Evolutionary conservation across 2,113 vertebrate species (phyloP).

Genomic region (Glareola pratincola): DNA sequence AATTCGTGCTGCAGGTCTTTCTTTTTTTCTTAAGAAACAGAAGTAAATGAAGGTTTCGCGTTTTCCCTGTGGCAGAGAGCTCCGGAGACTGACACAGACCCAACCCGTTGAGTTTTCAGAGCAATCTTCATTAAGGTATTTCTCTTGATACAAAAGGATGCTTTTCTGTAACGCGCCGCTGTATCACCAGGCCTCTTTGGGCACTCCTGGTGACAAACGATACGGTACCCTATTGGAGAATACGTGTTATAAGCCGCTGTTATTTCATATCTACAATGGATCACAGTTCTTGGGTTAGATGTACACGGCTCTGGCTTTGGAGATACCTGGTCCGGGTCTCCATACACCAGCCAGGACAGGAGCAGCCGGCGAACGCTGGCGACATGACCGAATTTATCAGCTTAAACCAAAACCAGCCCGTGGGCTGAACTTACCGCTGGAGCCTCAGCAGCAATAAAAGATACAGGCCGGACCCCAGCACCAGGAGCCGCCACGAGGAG

Average conservation of each 20-base stretch:
- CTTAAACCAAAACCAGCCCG: neutral
- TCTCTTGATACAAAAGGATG: neutral
- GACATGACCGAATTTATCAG: neutral
- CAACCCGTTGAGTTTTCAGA: neutral
- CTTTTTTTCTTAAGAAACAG: neutral
- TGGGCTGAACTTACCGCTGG: neutral
- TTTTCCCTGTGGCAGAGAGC: neutral
- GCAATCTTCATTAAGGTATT: neutral
- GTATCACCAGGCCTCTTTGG: neutral
- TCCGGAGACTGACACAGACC: neutral
- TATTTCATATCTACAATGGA: neutral
- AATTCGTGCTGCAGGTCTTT: neutral
- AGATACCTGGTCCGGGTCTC: neutral
- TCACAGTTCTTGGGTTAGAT: neutral
- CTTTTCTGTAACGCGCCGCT: neutral
- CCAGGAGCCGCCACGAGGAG: fast-evolving
- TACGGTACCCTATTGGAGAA: neutral
- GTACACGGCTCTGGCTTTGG: neutral
- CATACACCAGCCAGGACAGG: neutral
- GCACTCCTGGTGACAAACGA: neutral
- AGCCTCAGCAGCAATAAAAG: neutral
- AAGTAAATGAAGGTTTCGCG: neutral
- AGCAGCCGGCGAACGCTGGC: neutral
- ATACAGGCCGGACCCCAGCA: neutral
- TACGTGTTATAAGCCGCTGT: neutral